These are phyloP conservation scores for Albula goreensis DNA, from an alignment of 2,113 vertebrate species.

Conservation along the genomic window DNA sequence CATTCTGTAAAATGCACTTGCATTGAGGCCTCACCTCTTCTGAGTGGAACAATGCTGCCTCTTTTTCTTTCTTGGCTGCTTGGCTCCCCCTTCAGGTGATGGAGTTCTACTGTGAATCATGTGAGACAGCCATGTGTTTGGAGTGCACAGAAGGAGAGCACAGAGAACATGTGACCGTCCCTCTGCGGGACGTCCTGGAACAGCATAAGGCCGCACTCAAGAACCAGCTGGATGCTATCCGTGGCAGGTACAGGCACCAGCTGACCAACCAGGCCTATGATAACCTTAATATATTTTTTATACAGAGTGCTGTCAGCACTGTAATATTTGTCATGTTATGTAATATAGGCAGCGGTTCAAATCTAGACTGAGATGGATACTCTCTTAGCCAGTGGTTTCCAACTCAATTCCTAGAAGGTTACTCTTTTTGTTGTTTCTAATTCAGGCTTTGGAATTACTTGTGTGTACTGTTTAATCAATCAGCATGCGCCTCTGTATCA, in stretches of 20 bases:
- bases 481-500: no score
- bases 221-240: conserved; percentile 86
- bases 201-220: conserved; percentile 89
- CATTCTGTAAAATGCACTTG: background rate
- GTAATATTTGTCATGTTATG: no score
- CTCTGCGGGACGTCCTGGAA: conserved; percentile 87
- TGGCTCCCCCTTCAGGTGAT: conserved; percentile 78
- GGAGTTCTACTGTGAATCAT: conserved; percentile 97
- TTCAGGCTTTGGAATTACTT: no score
- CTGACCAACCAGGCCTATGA: no score
- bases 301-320: no score
- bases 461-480: no score
- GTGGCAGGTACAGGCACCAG: conserved; percentile 72
- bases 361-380: no score
- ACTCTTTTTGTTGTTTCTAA: no score
- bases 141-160: conserved; percentile 91
- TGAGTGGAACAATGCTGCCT: background rate
- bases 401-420: no score
- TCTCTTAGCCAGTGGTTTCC: no score
- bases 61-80: conserved; percentile 14
- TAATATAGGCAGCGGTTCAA: no score
- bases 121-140: conserved; percentile 92
- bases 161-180: conserved; percentile 87
- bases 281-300: no score
- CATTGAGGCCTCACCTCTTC: background rate